Conservation (phyloP, 2,797 vertebrate genomes). For the Gobionotothen gibberifrons region DNA sequence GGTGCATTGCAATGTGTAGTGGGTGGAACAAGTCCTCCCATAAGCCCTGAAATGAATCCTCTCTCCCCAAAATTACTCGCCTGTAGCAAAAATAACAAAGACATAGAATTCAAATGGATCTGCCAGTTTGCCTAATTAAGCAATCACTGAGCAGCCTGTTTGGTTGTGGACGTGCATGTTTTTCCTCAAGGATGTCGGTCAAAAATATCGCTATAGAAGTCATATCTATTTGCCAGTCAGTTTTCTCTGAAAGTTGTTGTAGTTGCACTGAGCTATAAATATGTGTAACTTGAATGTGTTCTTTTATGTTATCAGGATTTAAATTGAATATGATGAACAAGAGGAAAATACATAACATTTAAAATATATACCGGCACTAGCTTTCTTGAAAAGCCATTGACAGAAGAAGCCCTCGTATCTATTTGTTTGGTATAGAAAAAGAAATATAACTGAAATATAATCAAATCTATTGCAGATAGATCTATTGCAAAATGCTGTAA, state of each 20-base stretch:
- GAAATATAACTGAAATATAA: not conserved
- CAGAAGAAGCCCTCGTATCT: not conserved
- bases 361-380: not conserved
- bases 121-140: conserved; percentile 34
- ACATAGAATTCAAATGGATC: conserved; percentile 13
- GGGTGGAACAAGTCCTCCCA: conserved; percentile 7
- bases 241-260: conserved; percentile 2
- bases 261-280: conserved; percentile 21
- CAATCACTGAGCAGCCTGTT: conserved; percentile 11
- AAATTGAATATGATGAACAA: conserved; percentile 6
- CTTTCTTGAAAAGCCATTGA: not conserved
- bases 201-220: conserved; percentile 6
- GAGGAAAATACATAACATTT: conserved; percentile 8
- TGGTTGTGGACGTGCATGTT: conserved; percentile 7
- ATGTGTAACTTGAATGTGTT: conserved; percentile 24
- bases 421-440: not conserved
- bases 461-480: not conserved
- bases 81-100: conserved; percentile 21
- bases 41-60: conserved; percentile 11
- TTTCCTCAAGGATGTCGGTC: conserved; percentile 1
- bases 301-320: not conserved
- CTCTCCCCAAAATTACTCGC: conserved; percentile 10
- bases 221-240: not conserved
- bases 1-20: conserved; percentile 1
- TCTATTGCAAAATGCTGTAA: too few species aligned